Conservation (phyloP, 2,888 invertebrate genomes). For the Dryobotodes eremita region DNA sequence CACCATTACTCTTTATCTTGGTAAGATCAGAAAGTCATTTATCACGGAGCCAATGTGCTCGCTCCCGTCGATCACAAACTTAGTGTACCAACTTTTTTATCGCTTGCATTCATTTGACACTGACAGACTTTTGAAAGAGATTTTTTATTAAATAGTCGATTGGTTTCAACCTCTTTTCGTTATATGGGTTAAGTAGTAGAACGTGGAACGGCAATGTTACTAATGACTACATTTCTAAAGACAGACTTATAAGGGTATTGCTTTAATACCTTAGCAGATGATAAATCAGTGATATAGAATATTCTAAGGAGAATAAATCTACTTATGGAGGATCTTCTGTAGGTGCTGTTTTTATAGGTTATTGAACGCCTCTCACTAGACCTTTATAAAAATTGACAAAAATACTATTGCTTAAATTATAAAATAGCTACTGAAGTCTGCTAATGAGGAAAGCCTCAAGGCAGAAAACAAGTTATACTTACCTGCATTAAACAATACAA, state of each 20-base stretch:
- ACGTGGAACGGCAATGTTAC: neutral
- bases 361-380: neutral
- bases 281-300: neutral
- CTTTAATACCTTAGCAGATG: neutral
- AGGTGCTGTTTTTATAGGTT: neutral
- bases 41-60: slow-evolving; percentile 69
- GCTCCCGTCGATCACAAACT: slow-evolving; percentile 52
- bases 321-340: neutral
- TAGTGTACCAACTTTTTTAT: slow-evolving; percentile 57
- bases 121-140: slow-evolving; percentile 13
- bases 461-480: neutral
- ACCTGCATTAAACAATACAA: neutral
- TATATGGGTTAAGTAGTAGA: slow-evolving; percentile 20
- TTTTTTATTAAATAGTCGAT: slow-evolving; percentile 27
- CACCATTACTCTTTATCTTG: slow-evolving; percentile 72
- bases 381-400: neutral
- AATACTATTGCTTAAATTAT: neutral
- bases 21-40: slow-evolving; percentile 75
- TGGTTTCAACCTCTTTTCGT: slow-evolving; percentile 4
- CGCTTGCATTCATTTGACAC: slow-evolving; percentile 43
- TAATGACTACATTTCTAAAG: slow-evolving; percentile 28
- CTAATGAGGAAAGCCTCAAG: slow-evolving; percentile 10
- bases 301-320: neutral
- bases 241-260: neutral
- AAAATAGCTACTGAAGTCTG: slow-evolving; percentile 10